phyloP scores from a whole-genome alignment of 2,888 invertebrate species.

The Sarcophaga caerulescens region DNA sequence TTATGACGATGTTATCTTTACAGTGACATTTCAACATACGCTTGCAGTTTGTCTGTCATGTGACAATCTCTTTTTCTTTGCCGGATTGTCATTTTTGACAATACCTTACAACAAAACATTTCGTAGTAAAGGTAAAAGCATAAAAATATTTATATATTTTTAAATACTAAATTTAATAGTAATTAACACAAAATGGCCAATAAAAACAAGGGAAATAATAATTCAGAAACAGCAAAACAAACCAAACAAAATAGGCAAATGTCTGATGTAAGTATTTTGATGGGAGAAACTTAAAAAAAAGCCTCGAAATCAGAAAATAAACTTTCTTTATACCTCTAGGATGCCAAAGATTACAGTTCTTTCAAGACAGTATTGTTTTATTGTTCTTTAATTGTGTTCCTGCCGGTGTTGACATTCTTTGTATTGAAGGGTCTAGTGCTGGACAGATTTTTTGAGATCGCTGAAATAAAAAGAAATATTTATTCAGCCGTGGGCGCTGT shows the following conservation, averaged over 20 bases:
- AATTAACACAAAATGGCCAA: conserved; percentile 51
- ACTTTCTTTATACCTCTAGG: conserved; percentile 71
- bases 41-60: conserved; percentile 33
- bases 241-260: conserved; percentile 50
- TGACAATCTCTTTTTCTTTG: conserved; percentile 41
- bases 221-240: conserved; percentile 42
- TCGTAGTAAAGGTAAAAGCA: conserved; percentile 14
- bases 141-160: conserved; percentile 35
- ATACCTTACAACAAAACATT: conserved; percentile 21
- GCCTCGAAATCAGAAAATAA: neutral
- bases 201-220: conserved; percentile 53
- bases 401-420: conserved; percentile 90
- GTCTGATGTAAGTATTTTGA: conserved; percentile 57
- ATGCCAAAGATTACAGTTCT: conserved; percentile 85
- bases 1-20: conserved; percentile 32
- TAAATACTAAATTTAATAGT: conserved; percentile 29
- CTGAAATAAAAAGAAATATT: conserved; percentile 86
- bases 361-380: conserved; percentile 90
- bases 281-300: neutral
- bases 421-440: conserved; percentile 86
- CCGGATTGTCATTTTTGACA: conserved; percentile 61
- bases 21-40: conserved; percentile 21
- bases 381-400: conserved; percentile 88
- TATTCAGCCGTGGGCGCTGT: conserved; percentile 90
- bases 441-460: conserved; percentile 84